These are phyloP conservation scores for Ranitomeya variabilis DNA, from an alignment of 2,113 vertebrate species.

Conservation along the genomic window DNA sequence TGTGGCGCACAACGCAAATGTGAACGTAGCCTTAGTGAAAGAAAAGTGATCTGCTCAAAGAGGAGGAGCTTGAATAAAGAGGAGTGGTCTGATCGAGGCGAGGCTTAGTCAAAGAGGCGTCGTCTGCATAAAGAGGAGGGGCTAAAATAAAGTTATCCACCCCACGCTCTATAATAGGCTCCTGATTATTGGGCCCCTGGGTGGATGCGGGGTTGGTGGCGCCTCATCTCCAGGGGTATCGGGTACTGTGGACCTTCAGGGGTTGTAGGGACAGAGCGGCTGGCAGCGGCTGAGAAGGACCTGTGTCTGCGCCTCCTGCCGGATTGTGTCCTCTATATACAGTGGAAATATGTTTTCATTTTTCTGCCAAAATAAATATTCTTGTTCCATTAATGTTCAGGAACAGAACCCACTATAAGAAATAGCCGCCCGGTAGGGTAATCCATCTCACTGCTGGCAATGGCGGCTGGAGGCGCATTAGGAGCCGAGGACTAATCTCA, in stretches of 20 bases:
- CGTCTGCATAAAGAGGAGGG: neutral
- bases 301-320: slow-evolving; percentile 21
- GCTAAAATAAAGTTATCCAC: neutral
- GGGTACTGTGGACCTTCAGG: neutral
- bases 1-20: too few species aligned
- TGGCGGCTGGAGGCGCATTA: slow-evolving; percentile 42
- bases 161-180: too few species aligned
- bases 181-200: too few species aligned
- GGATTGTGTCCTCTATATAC: slow-evolving; percentile 45
- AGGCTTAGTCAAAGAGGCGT: neutral
- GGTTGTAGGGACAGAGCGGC: too few species aligned
- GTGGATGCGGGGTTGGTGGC: neutral
- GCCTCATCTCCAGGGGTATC: neutral
- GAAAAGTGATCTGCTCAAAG: too few species aligned
- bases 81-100: neutral
- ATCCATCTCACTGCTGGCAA: slow-evolving; percentile 49
- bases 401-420: slow-evolving; percentile 53
- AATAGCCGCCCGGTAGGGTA: slow-evolving; percentile 54
- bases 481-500: slow-evolving; percentile 43
- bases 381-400: slow-evolving; percentile 43
- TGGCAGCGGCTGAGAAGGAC: slow-evolving; percentile 20
- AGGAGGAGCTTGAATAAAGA: neutral
- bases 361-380: slow-evolving; percentile 62
- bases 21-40: too few species aligned
- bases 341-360: slow-evolving; percentile 36